Base-by-base conservation (phyloP, 2,888 invertebrate species). In the Melieria omissa region DNA sequence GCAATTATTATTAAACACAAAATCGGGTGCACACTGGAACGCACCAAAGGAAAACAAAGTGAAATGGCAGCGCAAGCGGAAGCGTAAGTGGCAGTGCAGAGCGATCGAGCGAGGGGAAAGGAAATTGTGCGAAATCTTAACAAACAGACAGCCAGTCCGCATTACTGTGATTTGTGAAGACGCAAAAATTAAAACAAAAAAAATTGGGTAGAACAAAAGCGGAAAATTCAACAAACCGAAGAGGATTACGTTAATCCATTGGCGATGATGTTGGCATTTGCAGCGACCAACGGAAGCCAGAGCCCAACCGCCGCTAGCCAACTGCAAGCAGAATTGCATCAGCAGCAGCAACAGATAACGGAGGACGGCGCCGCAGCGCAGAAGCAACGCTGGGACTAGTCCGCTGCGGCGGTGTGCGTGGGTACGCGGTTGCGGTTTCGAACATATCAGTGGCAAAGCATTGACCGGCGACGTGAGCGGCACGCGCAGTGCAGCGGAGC, bases 161-260 rank as follows among this genome's bases (percentile, higher is more conserved):
- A 29, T 2, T 1, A 29, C 29, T 29, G 29, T 29, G 29, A 29
- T 29, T 29, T 29, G 29, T 29, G 29, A 29, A 29, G 16, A 29
- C 29, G 29, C 29, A 29, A 29, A 16, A 29, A 55, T 44, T 55
- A 45, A 55, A 65, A 29, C 5, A 16, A 55, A 55, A 55, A 29
- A 8, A 16, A 9, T 55, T 29, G 4, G 10, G n/a, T 58, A 58
- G 42, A 10, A 12, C 2, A 58, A 58, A 6, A 58, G 42, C 6
- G 42, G 42, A 58, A 14, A 57, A 57, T 54, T 54, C n/a, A 54
- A 54, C n/a, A 14, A 55, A 14, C 55, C 12, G 42, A 5, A 58
- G 16, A 58, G n/a, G 49, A 67, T 67, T 67, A 67, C 44, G 9
- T 52, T 67, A 67, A 67, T 67, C 60, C 67, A 47, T 67, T 57